Evolutionary conservation across 1,140 invertebrate species (phyloP).

Genomic region (Saccostrea echinata): DNA sequence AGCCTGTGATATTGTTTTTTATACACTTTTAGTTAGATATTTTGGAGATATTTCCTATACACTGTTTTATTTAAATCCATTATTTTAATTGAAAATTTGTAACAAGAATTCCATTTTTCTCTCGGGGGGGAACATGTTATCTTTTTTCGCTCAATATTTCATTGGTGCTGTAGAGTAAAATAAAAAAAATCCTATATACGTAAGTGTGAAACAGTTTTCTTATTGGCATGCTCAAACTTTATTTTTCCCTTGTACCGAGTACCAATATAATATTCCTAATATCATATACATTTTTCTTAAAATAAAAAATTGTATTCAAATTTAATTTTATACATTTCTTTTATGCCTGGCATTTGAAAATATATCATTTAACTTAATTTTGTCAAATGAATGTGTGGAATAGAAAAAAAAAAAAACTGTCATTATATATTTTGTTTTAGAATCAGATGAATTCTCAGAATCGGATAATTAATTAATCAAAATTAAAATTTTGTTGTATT

Average conservation of each 20-base stretch:
- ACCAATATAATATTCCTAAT: background rate
- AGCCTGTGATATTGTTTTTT: constrained; percentile 19
- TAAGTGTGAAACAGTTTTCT: background rate
- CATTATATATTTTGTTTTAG: background rate
- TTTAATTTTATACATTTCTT: background rate
- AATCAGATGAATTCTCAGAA: background rate
- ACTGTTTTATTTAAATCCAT: background rate
- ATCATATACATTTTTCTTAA: background rate
- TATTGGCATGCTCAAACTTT: background rate
- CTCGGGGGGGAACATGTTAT: background rate
- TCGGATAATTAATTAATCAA: constrained; percentile 5
- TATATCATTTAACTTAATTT: background rate
- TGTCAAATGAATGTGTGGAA: background rate
- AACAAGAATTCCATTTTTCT: constrained; percentile 8
- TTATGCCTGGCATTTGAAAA: constrained; percentile 17
- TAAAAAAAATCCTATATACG: background rate
- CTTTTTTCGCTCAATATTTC: constrained; percentile 29
- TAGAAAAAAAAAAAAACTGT: background rate
- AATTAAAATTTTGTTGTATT: constrained; percentile 12
- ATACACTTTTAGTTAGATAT: constrained; percentile 6
- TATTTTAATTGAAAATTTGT: background rate
- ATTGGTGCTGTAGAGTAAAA: constrained; percentile 15
- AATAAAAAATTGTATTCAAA: background rate
- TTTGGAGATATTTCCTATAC: background rate
- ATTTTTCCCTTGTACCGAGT: background rate